Evolutionary conservation across 2,888 invertebrate species (phyloP).

Genomic region (Trypoxylon attenuatum): DNA sequence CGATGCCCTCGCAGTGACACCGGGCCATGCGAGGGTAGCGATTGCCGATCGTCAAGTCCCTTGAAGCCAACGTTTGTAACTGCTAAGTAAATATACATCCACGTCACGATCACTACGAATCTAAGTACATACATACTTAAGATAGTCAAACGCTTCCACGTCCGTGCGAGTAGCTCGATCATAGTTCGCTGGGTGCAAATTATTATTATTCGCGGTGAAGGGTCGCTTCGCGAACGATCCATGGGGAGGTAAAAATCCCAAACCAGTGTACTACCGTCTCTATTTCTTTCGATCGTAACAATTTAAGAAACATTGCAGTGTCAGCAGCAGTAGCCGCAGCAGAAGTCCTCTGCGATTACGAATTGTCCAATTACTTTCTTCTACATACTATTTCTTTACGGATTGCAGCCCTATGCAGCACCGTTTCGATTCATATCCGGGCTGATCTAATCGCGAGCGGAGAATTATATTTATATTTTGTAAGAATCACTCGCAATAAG

Average conservation of each 20-base stretch:
- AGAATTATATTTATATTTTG: slow-evolving; percentile 54
- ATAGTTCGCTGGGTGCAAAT: too few species aligned
- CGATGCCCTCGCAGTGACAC: slow-evolving; percentile 1
- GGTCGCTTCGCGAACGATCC: slow-evolving; percentile 2
- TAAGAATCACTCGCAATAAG: slow-evolving; percentile 35
- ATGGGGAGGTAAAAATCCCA: too few species aligned
- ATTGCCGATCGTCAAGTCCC: slow-evolving; percentile 17
- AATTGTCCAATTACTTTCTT: slow-evolving; percentile 5
- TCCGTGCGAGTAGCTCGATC: slow-evolving; percentile 17
- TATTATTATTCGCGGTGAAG: slow-evolving; percentile 7
- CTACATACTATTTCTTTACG: not conserved
- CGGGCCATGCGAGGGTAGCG: not conserved
- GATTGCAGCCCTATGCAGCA: slow-evolving; percentile 21
- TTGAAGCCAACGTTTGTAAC: slow-evolving; percentile 45
- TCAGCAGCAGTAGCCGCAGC: too few species aligned
- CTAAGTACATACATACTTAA: too few species aligned
- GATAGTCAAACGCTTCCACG: slow-evolving; percentile 53
- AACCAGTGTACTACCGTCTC: not conserved
- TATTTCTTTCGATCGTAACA: slow-evolving; percentile 13
- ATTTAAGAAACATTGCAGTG: too few species aligned
- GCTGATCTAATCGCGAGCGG: slow-evolving; percentile 16
- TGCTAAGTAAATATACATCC: slow-evolving; percentile 46
- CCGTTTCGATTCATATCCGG: slow-evolving; percentile 13
- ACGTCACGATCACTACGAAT: slow-evolving; percentile 37
- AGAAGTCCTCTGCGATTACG: not conserved